phyloP scores from a whole-genome alignment of 2,888 invertebrate genomes.

The Andrena bucephala region DNA sequence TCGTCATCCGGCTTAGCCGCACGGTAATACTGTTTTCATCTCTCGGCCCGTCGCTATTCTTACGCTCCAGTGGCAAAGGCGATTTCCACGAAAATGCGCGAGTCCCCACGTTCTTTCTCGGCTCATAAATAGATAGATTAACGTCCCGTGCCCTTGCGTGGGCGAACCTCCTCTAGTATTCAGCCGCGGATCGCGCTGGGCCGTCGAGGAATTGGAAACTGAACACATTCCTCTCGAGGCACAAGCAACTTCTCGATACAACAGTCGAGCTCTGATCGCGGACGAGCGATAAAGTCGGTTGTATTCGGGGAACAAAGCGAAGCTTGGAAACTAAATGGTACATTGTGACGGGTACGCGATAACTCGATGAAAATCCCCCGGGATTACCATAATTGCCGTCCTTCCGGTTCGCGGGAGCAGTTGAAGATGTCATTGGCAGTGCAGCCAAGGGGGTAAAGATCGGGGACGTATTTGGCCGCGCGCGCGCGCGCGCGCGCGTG shows the following conservation, averaged over 20 bases:
- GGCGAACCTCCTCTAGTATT: not conserved
- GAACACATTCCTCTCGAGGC: not conserved
- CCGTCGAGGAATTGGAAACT: not conserved
- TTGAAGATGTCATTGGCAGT: constrained; percentile 15
- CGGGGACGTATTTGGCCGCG: not conserved
- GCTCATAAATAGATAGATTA: constrained; percentile 24
- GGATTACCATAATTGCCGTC: constrained; percentile 54
- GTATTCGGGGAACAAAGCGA: constrained; percentile 16
- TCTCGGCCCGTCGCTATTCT: constrained; percentile 26
- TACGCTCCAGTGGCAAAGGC: constrained; percentile 20
- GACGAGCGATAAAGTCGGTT: constrained; percentile 33
- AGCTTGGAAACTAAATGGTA: constrained; percentile 17
- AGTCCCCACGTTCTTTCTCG: not conserved
- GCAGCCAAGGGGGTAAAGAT: constrained; percentile 4
- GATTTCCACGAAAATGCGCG: constrained; percentile 24
- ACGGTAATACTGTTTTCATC: constrained; percentile 49
- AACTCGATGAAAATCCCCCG: constrained; percentile 40
- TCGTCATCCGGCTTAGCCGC: constrained; percentile 63
- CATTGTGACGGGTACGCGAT: constrained; percentile 22
- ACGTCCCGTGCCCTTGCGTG: not conserved
- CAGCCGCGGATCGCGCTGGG: not conserved
- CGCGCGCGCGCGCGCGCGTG: not conserved
- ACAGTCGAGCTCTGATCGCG: constrained; percentile 30
- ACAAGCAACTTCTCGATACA: not conserved
- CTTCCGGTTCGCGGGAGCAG: not conserved